Conservation (phyloP, 2,797 vertebrate genomes). For the Basileuterus tristriatus region DNA sequence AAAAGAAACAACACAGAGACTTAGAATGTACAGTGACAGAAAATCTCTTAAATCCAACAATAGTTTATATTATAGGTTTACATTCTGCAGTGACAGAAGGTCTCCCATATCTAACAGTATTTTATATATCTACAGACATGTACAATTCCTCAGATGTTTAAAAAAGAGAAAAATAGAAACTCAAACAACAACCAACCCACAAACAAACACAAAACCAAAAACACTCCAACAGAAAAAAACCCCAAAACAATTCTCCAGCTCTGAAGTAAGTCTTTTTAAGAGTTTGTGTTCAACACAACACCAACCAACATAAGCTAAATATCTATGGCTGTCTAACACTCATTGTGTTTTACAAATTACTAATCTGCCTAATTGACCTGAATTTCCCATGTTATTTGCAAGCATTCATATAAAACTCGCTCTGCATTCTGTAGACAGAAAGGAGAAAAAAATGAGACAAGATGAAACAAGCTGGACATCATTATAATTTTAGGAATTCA, state of each 20-base stretch:
- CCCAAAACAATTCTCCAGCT: background rate
- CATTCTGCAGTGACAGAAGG: background rate
- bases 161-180: background rate
- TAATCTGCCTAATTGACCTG: background rate
- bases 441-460: background rate
- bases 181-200: background rate
- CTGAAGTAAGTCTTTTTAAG: background rate
- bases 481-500: background rate
- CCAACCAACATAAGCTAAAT: background rate
- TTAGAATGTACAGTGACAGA: background rate
- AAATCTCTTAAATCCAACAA: background rate
- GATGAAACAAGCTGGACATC: background rate
- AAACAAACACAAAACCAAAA: background rate
- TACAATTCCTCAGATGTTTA: background rate
- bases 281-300: background rate
- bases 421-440: background rate
- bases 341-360: background rate
- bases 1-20: background rate
- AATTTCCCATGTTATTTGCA: background rate
- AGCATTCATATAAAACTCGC: background rate
- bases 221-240: rapidly evolving
- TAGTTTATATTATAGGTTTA: background rate
- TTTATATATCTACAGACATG: background rate
- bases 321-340: background rate
- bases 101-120: background rate